phyloP scores from a whole-genome alignment of 23 tunicate genomes.

The Ciona savignyi region DNA sequence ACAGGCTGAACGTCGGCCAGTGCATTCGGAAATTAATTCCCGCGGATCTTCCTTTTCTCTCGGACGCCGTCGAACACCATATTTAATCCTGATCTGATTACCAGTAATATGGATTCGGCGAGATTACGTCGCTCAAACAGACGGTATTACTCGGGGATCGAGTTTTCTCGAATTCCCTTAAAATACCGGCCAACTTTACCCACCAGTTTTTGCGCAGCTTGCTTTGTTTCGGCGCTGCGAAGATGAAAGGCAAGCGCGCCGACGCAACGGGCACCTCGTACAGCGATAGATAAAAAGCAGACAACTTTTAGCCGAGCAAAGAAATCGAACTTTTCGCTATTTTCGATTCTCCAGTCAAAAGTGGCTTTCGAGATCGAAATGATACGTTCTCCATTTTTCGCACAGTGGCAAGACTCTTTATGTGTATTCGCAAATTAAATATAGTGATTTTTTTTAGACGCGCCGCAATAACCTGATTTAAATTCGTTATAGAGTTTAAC shows the following conservation, averaged over 20 bases:
- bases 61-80: not conserved
- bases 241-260: conserved; percentile 19
- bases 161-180: too few relatives aligned
- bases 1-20: not conserved
- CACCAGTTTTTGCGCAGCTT: not conserved
- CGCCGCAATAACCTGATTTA: too few relatives aligned
- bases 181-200: not conserved
- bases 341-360: too few relatives aligned
- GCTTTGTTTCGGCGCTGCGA: conserved; percentile 9
- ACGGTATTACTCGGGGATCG: too few relatives aligned
- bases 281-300: not conserved
- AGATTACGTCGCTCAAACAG: not conserved
- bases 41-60: not conserved
- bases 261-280: conserved; percentile 9
- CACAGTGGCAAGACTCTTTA: too few relatives aligned
- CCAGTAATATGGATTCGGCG: not conserved
- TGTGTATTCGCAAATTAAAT: too few relatives aligned
- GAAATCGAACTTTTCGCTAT: too few relatives aligned
- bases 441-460: too few relatives aligned
- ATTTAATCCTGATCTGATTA: not conserved
- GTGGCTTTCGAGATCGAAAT: too few relatives aligned
- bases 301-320: not conserved
- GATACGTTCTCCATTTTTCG: too few relatives aligned
- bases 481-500: too few relatives aligned
- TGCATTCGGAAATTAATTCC: not conserved